These are phyloP conservation scores for Diarsia mendica DNA, from an alignment of 2,888 invertebrate species.

Conservation along the genomic window DNA sequence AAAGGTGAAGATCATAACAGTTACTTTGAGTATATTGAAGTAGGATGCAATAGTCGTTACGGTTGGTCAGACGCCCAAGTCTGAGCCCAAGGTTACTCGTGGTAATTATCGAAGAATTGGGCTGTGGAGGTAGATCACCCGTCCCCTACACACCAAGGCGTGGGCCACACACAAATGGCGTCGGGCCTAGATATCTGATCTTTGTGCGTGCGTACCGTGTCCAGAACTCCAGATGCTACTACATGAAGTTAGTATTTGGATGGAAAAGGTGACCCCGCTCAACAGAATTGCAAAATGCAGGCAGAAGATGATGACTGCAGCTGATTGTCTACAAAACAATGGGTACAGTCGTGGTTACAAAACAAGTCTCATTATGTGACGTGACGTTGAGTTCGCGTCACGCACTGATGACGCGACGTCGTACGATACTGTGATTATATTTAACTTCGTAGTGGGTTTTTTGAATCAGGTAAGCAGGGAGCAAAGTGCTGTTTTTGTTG, in stretches of 20 bases:
- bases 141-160: too few relatives aligned
- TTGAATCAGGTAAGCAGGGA: neutral
- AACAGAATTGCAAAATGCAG: neutral
- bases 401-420: constrained; percentile 39
- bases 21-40: constrained; percentile 1
- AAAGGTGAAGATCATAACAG: neutral
- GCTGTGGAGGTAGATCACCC: neutral
- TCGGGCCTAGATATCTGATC: too few relatives aligned
- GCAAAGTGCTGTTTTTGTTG: too few relatives aligned
- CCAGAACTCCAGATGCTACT: too few relatives aligned
- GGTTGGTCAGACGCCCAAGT: neutral
- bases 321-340: neutral
- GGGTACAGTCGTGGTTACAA: constrained; percentile 23
- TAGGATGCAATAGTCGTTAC: neutral
- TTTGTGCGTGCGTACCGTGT: too few relatives aligned
- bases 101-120: neutral
- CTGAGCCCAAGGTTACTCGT: neutral
- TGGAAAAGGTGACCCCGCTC: neutral
- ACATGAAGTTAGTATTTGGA: too few relatives aligned
- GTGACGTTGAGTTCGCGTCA: constrained; percentile 37
- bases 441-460: constrained; percentile 12
- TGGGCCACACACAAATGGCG: too few relatives aligned
- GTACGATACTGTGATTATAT: constrained; percentile 37
- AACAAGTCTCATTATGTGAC: constrained; percentile 47
- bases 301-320: neutral